Base-by-base conservation (phyloP, 2,797 vertebrate genomes). In the Acipenser transmontanus region DNA sequence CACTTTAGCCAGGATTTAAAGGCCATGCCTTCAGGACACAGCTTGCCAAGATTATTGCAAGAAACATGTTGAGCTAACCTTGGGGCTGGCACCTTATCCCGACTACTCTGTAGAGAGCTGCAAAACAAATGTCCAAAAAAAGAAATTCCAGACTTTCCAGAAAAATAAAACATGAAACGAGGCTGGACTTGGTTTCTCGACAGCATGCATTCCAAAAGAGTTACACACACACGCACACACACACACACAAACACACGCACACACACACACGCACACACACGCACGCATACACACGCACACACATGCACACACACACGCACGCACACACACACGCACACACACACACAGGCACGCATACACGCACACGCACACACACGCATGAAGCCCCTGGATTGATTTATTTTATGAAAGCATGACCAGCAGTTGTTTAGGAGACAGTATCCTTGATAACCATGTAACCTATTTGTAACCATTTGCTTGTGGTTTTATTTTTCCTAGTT, bases 71-170 rank as follows among this genome's bases (percentile, higher is more conserved):
- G 82, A 77, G 92, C 97, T 99, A 95, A 99, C 96, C 97, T 99
- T 96, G 93, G 84, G 91, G 91, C 78, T 90, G 95, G 94, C 95
- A 98, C 91, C 91, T 96, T 94, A 97, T 95, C 91, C 93, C 92
- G 91, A 91, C 89, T 94, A 97, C 87, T 92, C 94, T 97, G 93
- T 92, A 94, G 95, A 93, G 92, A 80, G 97, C 97, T 99, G 97
- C 88, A 98, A 99, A 94, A 99, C 89, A 94, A 92, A 94, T 90
- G 81, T 92, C 85, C 91, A 88, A 88, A 90, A 91, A 95, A 92
- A 95, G 84, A 91, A 92, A 92, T 88, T 90, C 88, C 88, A 85
- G 85, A 81, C 88, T 84, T 87, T 91, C 68, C 52, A 47, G 61
- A 70, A 56, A 70, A 51, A 64, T 74, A 80, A 77, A 74, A 83